phyloP scores from a whole-genome alignment of 2,797 vertebrate genomes.

The Hephaestus fuliginosus region DNA sequence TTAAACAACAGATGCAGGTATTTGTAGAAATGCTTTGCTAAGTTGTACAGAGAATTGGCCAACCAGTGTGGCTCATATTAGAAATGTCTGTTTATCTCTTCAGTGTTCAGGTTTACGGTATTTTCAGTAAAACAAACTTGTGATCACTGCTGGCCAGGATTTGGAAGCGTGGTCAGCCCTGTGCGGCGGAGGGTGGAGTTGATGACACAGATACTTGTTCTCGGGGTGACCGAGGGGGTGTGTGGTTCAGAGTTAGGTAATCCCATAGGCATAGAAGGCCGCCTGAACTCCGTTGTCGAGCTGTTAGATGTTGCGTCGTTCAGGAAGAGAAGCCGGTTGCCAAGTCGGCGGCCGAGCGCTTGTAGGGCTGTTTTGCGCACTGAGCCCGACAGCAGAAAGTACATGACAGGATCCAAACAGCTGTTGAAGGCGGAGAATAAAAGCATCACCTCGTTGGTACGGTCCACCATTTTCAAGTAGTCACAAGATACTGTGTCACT shows the following conservation, averaged over 20 bases:
- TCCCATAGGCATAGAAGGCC: neutral
- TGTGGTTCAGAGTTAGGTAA: neutral
- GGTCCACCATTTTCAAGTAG: slow-evolving; percentile 84
- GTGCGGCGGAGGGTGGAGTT: slow-evolving; percentile 41
- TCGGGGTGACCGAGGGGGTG: slow-evolving; percentile 48
- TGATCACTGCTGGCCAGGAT: slow-evolving; percentile 24
- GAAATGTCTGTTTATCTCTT: neutral
- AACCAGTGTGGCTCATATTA: neutral
- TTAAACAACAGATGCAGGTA: neutral
- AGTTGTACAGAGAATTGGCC: neutral
- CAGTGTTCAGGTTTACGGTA: neutral
- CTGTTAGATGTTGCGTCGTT: slow-evolving; percentile 60
- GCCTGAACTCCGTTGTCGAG: slow-evolving; percentile 65
- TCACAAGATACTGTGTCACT: slow-evolving; percentile 70
- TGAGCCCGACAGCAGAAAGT: slow-evolving; percentile 93
- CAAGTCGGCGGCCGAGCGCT: slow-evolving; percentile 42
- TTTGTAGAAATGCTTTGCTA: neutral
- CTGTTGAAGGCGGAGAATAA: slow-evolving; percentile 94
- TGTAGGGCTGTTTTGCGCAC: slow-evolving; percentile 89
- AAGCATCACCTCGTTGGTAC: slow-evolving; percentile 92
- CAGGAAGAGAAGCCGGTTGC: slow-evolving; percentile 37
- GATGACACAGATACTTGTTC: slow-evolving; percentile 58
- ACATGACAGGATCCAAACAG: slow-evolving; percentile 97
- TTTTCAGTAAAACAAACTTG: neutral
- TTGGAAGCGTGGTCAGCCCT: neutral